Percentiles rank a stretch among this genome's conserved stretches.
Evolutionary conservation across 2,888 invertebrate genomes (phyloP).

Genomic region (Tinea pellionella): DNA sequence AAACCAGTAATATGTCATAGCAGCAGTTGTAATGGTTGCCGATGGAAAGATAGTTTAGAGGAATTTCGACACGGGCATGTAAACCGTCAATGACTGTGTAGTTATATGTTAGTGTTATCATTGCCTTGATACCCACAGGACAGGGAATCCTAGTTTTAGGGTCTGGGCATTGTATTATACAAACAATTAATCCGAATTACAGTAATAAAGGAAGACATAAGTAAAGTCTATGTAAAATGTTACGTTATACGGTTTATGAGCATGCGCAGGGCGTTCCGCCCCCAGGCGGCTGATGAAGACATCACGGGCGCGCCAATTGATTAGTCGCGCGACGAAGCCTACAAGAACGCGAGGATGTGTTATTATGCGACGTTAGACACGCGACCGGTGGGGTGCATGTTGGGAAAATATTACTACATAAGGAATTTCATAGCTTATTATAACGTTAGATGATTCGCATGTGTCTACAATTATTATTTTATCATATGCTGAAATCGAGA

Average conservation of each 20-base stretch:
- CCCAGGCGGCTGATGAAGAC: constrained; percentile 64
- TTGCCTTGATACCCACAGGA: no score
- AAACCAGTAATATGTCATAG: no score
- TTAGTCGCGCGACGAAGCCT: constrained; percentile 61
- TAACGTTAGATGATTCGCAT: background rate
- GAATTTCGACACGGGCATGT: no score
- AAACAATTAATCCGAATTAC: no score
- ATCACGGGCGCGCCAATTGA: constrained; percentile 65
- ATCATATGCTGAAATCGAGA: no score
- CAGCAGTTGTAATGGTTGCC: no score
- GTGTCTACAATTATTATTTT: no score
- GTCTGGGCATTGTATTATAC: no score
- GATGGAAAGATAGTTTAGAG: no score
- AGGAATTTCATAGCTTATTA: background rate
- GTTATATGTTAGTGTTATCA: no score
- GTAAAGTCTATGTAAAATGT: constrained; percentile 9
- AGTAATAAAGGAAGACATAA: background rate
- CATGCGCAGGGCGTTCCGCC: constrained; percentile 59
- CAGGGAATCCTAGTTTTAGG: no score
- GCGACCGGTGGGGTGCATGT: constrained; percentile 34
- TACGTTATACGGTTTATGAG: constrained; percentile 19
- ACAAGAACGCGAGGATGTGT: constrained; percentile 45
- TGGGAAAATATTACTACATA: background rate
- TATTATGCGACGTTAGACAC: constrained; percentile 63
- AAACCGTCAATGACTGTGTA: no score